Conservation (phyloP, 2,797 vertebrate species). For the Chaunax sp. region DNA sequence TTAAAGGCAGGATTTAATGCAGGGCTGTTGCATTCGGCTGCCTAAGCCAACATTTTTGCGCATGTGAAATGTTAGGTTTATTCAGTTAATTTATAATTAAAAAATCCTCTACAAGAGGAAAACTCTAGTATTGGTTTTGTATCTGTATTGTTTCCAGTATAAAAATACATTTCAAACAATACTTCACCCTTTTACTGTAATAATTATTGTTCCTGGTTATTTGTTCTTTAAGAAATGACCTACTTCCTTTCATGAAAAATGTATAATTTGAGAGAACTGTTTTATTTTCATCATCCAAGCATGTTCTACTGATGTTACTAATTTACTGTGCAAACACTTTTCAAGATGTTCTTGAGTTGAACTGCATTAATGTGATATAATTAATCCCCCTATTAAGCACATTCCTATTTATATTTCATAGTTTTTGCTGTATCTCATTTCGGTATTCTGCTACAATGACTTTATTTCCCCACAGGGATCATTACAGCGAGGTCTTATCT, state of each 20-base stretch:
- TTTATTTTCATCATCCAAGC: background rate
- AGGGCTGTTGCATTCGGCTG: too few species aligned
- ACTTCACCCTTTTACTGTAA: too few species aligned
- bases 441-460: constrained; percentile 17
- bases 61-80: background rate
- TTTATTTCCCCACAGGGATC: constrained; percentile 38
- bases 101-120: too few species aligned
- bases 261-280: background rate
- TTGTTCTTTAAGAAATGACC: background rate
- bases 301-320: too few species aligned
- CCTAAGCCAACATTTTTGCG: background rate
- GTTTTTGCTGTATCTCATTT: constrained; percentile 24
- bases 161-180: too few species aligned
- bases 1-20: background rate
- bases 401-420: constrained; percentile 31
- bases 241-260: background rate
- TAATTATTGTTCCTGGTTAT: background rate
- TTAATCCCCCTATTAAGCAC: constrained; percentile 23
- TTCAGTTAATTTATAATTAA: background rate
- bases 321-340: background rate
- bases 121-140: too few species aligned
- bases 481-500: constrained; percentile 41
- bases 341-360: background rate
- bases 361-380: constrained; percentile 18
- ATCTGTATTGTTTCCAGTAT: too few species aligned